Evolutionary conservation across 2,888 invertebrate genomes (phyloP).

Genomic region (Escarpia spicata): DNA sequence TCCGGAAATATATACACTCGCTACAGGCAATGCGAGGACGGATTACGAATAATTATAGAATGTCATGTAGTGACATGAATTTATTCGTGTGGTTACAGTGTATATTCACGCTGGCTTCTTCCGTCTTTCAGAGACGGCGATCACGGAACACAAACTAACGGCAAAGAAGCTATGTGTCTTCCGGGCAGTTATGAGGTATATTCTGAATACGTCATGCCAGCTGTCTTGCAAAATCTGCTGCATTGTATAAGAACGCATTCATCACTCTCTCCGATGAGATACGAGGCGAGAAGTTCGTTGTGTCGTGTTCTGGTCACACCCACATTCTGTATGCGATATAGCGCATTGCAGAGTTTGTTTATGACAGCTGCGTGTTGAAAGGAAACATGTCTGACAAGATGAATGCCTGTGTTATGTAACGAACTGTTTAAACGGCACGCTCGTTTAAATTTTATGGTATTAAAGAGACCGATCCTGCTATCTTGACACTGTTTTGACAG

Average conservation of each 20-base stretch:
- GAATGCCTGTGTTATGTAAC: neutral
- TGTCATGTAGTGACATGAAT: neutral
- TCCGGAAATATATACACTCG: neutral
- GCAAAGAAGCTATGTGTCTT: neutral
- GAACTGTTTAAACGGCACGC: neutral
- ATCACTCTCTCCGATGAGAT: neutral
- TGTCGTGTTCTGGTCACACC: neutral
- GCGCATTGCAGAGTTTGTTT: neutral
- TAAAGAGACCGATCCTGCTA: neutral
- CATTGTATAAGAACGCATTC: neutral
- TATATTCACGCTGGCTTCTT: neutral
- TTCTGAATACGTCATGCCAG: neutral
- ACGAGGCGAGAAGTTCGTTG: neutral
- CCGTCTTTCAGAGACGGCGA: neutral
- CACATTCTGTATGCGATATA: neutral
- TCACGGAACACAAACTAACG: neutral
- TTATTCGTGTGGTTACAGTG: neutral
- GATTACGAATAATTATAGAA: neutral
- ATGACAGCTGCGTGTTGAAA: neutral
- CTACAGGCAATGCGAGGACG: neutral
- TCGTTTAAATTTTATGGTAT: neutral
- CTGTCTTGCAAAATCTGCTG: neutral
- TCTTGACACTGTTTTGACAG: neutral
- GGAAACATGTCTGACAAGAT: neutral
- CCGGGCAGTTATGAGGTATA: neutral